phyloP scores from a whole-genome alignment of 2,113 vertebrate genomes.

The Hassar affinis region DNA sequence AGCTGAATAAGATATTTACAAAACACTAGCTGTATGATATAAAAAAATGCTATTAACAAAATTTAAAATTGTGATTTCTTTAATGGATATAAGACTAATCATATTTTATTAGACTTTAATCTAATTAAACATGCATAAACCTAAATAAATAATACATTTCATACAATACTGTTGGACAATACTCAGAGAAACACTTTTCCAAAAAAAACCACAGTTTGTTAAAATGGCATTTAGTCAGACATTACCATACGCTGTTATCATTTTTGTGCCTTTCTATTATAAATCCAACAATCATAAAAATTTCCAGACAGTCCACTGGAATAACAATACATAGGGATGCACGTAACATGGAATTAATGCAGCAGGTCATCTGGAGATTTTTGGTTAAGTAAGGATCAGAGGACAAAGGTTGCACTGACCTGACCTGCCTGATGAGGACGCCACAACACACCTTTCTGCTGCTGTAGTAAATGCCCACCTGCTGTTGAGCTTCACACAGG shows the following conservation, averaged over 20 bases:
- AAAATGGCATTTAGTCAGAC: background rate
- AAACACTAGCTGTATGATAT: background rate
- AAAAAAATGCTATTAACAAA: background rate
- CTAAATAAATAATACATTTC: background rate
- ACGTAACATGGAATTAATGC: background rate
- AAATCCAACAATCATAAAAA: background rate
- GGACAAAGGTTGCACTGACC: background rate
- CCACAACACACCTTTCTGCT: slow-evolving; percentile 6
- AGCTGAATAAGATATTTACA: background rate
- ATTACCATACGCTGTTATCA: background rate
- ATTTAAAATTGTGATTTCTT: background rate
- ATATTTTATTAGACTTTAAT: no score
- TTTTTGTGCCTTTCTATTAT: background rate
- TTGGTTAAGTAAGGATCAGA: background rate
- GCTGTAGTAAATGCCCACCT: background rate
- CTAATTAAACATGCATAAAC: background rate
- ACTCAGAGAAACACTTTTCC: background rate
- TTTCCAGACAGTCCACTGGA: background rate
- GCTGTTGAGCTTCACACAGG: slow-evolving; percentile 10
- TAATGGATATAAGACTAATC: background rate
- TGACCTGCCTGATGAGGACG: slow-evolving; percentile 17
- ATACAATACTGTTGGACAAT: background rate
- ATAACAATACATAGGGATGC: background rate
- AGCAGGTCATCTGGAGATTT: background rate
- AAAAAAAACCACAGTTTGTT: background rate